Conservation (phyloP, 2,797 vertebrate genomes). For the Sphenopsis melanotis region DNA sequence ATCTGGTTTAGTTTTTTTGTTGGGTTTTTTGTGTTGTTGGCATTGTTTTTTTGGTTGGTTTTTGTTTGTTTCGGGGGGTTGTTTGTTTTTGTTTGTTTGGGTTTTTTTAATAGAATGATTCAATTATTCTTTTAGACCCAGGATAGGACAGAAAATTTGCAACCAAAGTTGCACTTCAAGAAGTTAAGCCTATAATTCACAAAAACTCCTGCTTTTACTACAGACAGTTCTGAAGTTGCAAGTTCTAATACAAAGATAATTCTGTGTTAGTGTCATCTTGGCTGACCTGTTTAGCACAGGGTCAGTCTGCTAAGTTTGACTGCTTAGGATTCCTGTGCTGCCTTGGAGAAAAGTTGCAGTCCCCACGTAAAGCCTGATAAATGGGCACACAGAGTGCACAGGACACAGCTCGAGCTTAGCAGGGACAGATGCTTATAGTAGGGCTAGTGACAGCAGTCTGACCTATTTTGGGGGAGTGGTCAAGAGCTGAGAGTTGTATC, state of each 20-base stretch:
- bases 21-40: accelerated
- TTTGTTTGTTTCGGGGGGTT: neutral
- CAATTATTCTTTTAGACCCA: neutral
- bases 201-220: neutral
- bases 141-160: neutral
- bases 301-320: neutral
- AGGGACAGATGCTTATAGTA: neutral
- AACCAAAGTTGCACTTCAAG: neutral
- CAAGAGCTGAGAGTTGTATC: neutral
- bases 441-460: neutral
- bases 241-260: neutral
- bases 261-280: neutral
- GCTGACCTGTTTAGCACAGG: neutral
- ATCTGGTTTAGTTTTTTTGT: neutral
- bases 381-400: accelerated
- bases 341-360: neutral
- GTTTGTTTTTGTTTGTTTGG: neutral
- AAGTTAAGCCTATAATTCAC: neutral
- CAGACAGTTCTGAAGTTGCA: neutral
- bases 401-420: neutral
- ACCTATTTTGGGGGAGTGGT: neutral
- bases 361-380: neutral
- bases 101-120: neutral
- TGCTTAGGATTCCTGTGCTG: neutral
- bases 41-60: neutral